Percentiles rank a stretch among this genome's conserved stretches.
Evolutionary conservation across 1,140 invertebrate species (phyloP).

Genomic region (Amphibalanus amphitrite): DNA sequence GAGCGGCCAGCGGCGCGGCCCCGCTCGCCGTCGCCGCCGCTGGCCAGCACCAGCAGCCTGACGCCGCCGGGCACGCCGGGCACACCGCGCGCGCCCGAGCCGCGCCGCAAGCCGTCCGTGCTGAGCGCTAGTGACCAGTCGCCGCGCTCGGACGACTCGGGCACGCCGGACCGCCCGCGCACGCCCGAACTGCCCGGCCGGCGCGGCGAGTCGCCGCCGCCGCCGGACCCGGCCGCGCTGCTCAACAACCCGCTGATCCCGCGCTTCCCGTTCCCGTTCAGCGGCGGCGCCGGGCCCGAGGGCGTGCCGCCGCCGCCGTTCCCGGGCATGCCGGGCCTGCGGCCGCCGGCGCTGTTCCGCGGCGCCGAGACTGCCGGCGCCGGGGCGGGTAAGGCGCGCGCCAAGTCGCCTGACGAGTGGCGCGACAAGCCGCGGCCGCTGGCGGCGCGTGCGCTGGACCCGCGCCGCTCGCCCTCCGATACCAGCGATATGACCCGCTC

Average conservation of each 20-base stretch:
- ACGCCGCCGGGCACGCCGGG: not conserved
- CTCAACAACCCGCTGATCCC: conserved; percentile 24
- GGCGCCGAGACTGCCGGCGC: not conserved
- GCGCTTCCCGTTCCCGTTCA: conserved; percentile 24
- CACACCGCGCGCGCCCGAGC: not conserved
- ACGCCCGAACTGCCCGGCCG: conserved; percentile 39
- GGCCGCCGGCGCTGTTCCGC: conserved; percentile 23
- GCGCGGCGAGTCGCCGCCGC: conserved; percentile 31
- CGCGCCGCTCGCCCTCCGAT: not conserved
- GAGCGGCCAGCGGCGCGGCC: not conserved
- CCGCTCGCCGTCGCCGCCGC: not conserved
- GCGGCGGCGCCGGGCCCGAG: conserved; percentile 15
- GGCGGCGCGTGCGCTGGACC: not conserved
- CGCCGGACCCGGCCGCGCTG: conserved; percentile 37
- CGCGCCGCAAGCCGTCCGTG: conserved; percentile 9
- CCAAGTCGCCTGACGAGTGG: not conserved
- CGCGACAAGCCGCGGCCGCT: not conserved
- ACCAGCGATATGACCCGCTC: conserved; percentile 10
- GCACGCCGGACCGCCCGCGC: conserved; percentile 31
- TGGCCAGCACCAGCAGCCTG: conserved; percentile 6
- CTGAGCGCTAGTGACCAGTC: not conserved
- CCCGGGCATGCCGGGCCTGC: conserved; percentile 28
- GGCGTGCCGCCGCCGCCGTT: conserved; percentile 31
- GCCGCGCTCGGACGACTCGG: not conserved
- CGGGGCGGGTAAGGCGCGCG: too few relatives aligned